These are phyloP conservation scores for Otocyon megalotis DNA, from an alignment of 2,113 vertebrate genomes.

Conservation along the genomic window DNA sequence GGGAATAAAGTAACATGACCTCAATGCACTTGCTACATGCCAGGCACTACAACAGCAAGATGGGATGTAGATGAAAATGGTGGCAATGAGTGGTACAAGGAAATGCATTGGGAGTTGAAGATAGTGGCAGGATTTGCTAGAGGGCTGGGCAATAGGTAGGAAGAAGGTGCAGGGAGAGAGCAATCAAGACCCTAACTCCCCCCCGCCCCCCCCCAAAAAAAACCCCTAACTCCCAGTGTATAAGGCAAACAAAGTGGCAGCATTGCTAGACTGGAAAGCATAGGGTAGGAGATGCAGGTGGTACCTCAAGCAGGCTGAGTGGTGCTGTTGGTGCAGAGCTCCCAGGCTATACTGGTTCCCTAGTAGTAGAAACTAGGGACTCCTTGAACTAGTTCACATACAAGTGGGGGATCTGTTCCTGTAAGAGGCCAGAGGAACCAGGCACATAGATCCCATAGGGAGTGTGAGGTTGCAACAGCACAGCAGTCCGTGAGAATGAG, in stretches of 20 bases:
- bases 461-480: background rate
- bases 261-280: background rate
- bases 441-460: rapidly evolving
- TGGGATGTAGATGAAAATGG: background rate
- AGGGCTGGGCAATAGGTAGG: background rate
- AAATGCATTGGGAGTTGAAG: background rate
- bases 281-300: background rate
- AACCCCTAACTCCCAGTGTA: background rate
- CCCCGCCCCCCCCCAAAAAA: too few species aligned
- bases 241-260: background rate
- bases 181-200: background rate
- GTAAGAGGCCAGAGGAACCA: background rate
- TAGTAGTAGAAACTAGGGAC: background rate
- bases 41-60: background rate
- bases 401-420: background rate
- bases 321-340: background rate
- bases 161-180: background rate
- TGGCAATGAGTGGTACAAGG: too few species aligned
- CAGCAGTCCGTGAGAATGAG: background rate
- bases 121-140: background rate
- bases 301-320: background rate
- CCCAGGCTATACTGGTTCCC: background rate
- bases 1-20: background rate
- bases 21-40: background rate
- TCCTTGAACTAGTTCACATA: background rate